A percentile compares a stretch with the other conserved stretches of the same genome.
Evolutionary conservation across 2,888 invertebrate genomes (phyloP).

Genomic region (Colletes collaris): DNA sequence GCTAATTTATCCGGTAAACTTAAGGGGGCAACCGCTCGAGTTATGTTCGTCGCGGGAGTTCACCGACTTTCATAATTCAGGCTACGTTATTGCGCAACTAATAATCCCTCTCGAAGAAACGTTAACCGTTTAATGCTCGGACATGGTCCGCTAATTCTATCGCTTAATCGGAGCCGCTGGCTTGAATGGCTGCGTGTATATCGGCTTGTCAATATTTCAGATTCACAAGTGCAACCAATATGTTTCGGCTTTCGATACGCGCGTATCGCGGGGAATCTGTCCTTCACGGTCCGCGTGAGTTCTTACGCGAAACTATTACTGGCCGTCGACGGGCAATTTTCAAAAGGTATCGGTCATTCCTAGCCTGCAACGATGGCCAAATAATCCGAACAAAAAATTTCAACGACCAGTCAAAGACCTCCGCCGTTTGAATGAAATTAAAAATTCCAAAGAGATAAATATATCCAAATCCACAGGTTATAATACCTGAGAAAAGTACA

Average conservation of each 20-base stretch:
- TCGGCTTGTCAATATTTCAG: conserved; percentile 47
- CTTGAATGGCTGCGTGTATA: conserved; percentile 11
- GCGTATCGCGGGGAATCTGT: conserved; percentile 52
- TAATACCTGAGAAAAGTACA: no score
- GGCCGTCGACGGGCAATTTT: conserved; percentile 10
- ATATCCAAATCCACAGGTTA: no score
- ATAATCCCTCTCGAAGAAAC: conserved; percentile 56
- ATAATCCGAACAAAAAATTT: no score
- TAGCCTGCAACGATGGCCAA: no score
- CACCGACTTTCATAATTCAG: conserved; percentile 50
- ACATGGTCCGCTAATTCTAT: conserved; percentile 58
- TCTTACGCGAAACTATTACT: conserved; percentile 43
- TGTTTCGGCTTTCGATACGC: conserved; percentile 41
- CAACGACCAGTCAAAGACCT: no score
- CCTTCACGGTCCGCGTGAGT: conserved; percentile 58
- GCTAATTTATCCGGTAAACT: conserved; percentile 28
- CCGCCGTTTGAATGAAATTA: no score
- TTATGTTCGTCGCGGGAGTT: conserved; percentile 39
- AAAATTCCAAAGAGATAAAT: no score
- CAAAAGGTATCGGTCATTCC: background rate
- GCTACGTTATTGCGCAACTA: conserved; percentile 44
- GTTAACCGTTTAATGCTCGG: conserved; percentile 33
- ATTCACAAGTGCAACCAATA: conserved; percentile 46
- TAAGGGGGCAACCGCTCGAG: conserved; percentile 1
- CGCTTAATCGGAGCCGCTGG: conserved; percentile 36